Percentiles rank a stretch among this genome's conserved stretches.
Evolutionary conservation across 2,888 invertebrate genomes (phyloP).

Genomic region (Pseudanteris insignis): DNA sequence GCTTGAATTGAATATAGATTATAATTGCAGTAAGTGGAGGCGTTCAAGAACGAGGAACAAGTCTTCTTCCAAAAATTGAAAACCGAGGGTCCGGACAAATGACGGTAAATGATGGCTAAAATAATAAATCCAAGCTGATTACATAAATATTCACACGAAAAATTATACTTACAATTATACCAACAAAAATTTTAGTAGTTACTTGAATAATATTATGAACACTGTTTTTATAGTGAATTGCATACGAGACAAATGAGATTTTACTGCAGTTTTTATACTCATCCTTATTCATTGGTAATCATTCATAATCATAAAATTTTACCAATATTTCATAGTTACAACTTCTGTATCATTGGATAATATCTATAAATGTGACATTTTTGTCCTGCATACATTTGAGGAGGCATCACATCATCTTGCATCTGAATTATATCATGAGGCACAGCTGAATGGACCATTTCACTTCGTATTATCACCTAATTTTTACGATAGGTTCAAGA

Average conservation of each 20-base stretch:
- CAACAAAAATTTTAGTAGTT: too few species aligned
- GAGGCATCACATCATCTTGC: conserved; percentile 5
- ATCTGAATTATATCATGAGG: conserved; percentile 8
- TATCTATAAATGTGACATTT: conserved; percentile 7
- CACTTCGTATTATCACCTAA: conserved; percentile 13
- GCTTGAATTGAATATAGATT: conserved; percentile 63
- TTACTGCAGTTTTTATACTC: too few species aligned
- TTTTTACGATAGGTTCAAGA: too few species aligned
- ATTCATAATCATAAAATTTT: too few species aligned
- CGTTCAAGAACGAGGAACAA: conserved; percentile 57
- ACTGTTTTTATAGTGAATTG: background rate
- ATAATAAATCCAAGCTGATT: too few species aligned
- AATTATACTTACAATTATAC: too few species aligned
- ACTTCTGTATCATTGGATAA: too few species aligned
- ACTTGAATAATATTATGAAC: background rate
- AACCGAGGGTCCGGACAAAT: conserved; percentile 62
- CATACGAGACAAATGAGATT: too few species aligned
- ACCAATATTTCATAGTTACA: too few species aligned
- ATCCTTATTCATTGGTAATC: too few species aligned
- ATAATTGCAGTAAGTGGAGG: conserved; percentile 65
- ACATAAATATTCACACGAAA: too few species aligned
- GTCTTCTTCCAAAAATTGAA: conserved; percentile 64
- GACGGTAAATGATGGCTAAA: conserved; percentile 55
- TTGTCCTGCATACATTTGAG: conserved; percentile 8
- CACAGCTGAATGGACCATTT: conserved; percentile 18